Evolutionary conservation across 2,888 invertebrate species (phyloP).

Genomic region (Stomorhina lunata): DNA sequence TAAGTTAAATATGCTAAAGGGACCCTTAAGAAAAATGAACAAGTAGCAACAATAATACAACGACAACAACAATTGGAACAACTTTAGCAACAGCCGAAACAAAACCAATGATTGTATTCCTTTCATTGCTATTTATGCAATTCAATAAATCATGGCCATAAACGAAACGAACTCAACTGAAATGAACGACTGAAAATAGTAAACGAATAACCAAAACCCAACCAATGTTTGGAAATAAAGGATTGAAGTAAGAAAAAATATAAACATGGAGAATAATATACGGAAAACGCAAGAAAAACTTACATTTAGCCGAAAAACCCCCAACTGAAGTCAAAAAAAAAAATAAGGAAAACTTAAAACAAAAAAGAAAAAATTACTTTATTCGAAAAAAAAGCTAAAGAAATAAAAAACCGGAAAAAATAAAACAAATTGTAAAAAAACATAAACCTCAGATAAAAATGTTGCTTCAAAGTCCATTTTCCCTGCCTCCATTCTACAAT

Average conservation of each 20-base stretch:
- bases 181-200: no score
- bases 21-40: constrained; percentile 60
- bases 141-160: constrained; percentile 77
- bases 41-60: no score
- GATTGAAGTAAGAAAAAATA: neutral
- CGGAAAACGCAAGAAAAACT: constrained; percentile 26
- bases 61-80: constrained; percentile 17
- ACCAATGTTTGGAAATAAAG: constrained; percentile 16
- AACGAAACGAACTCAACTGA: constrained; percentile 62
- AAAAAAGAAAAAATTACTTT: constrained; percentile 49
- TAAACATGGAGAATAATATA: neutral
- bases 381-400: neutral
- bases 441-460: constrained; percentile 56
- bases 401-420: constrained; percentile 8
- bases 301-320: constrained; percentile 30
- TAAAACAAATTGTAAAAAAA: constrained; percentile 13
- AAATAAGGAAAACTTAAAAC: constrained; percentile 61
- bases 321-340: neutral
- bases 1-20: constrained; percentile 75
- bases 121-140: constrained; percentile 77
- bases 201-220: constrained; percentile 26
- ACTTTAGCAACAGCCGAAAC: constrained; percentile 36
- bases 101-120: constrained; percentile 75
- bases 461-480: constrained; percentile 16
- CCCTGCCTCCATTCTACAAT: neutral